These are phyloP conservation scores for Steinernema hermaphroditum DNA, from an alignment of 2,888 invertebrate genomes.

Conservation along the genomic window DNA sequence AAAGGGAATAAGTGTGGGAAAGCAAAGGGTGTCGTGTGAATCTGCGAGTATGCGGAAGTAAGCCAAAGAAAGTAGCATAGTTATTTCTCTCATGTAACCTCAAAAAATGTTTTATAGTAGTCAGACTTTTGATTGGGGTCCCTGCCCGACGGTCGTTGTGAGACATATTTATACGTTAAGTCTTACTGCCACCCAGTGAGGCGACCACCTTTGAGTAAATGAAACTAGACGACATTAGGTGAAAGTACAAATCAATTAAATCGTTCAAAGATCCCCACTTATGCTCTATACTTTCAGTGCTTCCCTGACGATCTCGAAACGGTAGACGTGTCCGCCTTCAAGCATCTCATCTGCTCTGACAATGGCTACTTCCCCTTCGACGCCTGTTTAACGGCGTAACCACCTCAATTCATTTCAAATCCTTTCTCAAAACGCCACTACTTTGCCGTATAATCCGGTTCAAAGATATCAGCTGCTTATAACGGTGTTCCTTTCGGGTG, in stretches of 20 bases:
- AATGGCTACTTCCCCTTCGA: slow-evolving; percentile 5
- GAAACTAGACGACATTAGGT: background rate
- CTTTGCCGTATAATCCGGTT: background rate
- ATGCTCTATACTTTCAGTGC: background rate
- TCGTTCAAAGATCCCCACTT: background rate
- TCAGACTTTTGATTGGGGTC: too few relatives aligned
- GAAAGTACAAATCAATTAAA: slow-evolving; percentile 9
- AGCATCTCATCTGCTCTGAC: slow-evolving; percentile 17
- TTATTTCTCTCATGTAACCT: too few relatives aligned
- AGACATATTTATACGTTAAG: too few relatives aligned
- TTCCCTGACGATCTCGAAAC: slow-evolving; percentile 16
- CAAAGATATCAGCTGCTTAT: slow-evolving; percentile 3
- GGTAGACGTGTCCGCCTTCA: slow-evolving; percentile 12
- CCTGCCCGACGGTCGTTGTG: too few relatives aligned
- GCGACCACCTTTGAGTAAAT: background rate
- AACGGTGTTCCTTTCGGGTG: slow-evolving; percentile 19
- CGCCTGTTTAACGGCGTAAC: background rate
- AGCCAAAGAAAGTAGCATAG: too few relatives aligned
- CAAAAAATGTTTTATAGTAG: too few relatives aligned
- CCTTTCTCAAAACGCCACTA: background rate
- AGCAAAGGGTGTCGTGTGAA: too few relatives aligned
- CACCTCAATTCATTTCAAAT: background rate
- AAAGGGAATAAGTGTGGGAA: background rate
- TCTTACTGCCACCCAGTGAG: background rate
- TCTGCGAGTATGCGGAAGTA: too few relatives aligned